Conservation (phyloP, 2,888 invertebrate genomes). For the Tiliacea aurago region DNA sequence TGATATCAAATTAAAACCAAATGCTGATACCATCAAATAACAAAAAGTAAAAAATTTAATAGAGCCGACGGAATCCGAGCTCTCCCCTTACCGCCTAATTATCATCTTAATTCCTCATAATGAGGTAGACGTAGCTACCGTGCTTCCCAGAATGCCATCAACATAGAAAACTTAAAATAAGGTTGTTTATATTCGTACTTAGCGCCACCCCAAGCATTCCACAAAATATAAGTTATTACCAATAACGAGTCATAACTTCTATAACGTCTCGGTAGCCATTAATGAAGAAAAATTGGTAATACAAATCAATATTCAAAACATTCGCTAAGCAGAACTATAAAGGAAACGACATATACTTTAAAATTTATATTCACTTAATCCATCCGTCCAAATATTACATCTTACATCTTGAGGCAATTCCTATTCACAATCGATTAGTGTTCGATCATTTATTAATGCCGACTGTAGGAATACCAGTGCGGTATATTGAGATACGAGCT, state of each 20-base stretch:
- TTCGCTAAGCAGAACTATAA: slow-evolving; percentile 72
- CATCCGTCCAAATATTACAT: slow-evolving; percentile 77
- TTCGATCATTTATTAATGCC: slow-evolving; percentile 75
- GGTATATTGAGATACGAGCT: slow-evolving; percentile 75
- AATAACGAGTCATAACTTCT: slow-evolving; percentile 68
- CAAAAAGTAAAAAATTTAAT: slow-evolving; percentile 52
- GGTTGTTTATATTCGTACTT: slow-evolving; percentile 72
- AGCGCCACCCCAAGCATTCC: slow-evolving; percentile 62
- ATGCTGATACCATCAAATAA: slow-evolving; percentile 57
- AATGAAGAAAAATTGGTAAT: slow-evolving; percentile 77
- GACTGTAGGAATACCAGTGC: slow-evolving; percentile 73
- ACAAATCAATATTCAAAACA: slow-evolving; percentile 78
- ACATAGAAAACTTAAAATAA: slow-evolving; percentile 71
- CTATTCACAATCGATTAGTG: slow-evolving; percentile 83
- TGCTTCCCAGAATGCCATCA: slow-evolving; percentile 73
- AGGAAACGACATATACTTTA: slow-evolving; percentile 76
- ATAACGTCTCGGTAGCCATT: slow-evolving; percentile 71
- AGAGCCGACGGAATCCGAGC: slow-evolving; percentile 69
- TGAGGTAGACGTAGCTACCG: slow-evolving; percentile 78
- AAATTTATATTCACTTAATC: slow-evolving; percentile 76
- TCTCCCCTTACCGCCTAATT: slow-evolving; percentile 76
- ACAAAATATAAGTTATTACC: slow-evolving; percentile 67
- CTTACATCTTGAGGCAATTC: slow-evolving; percentile 78
- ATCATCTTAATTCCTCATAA: slow-evolving; percentile 82
- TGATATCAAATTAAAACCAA: slow-evolving; percentile 56